Base-by-base conservation (phyloP, 2,888 invertebrate species). In the Sarcophaga variegata region DNA sequence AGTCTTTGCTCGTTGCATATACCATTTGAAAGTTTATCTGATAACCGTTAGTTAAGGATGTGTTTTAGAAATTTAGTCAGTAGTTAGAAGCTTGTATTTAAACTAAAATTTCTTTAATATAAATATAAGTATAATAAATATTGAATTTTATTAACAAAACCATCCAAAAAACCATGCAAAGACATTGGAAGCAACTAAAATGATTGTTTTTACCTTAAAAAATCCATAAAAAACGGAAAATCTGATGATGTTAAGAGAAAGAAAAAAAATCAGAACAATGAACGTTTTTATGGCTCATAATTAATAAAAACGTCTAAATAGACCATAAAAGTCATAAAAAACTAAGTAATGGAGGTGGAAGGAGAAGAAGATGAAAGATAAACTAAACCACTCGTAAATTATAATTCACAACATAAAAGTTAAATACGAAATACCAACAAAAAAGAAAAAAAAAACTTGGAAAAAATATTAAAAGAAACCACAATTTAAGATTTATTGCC, bases 221-320 rank as follows among this genome's bases (percentile, higher is more conserved):
- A 71, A 45, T 54, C 62, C 22, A 47, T 59, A 62, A 77, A 76
- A 77, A 22, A 2, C 1, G 11, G 6, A 37, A 85, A 85, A 72
- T 77, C 70, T 80, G 79, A 54, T 62, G 47, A 60, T 71, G 74
- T 75, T 63, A 81, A 37, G 10, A 2, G 37, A 10, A 37, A 8
- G 14, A 12, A 75, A 78, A 87, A 54, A 54, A 14, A 0, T 54
- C 14, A 76, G 74, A 87, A 70, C 72, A 10, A 81, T 81, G 80
- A 78, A 74, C 78, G 20, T 81, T 87, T 83, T 54, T 84, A 87
- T 87, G 74, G 63, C 66, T 71, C 75, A 81, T 76, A 76, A 87
- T 87, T 84, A 87, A 87, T 87, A 87, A 84, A 84, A 84, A 79
- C 75, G 70, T 84, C 81, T 86, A 81, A 87, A 72, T 75, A 84